Evolutionary conservation across 2,888 invertebrate genomes (phyloP).

Genomic region (Cheilosia pagana): DNA sequence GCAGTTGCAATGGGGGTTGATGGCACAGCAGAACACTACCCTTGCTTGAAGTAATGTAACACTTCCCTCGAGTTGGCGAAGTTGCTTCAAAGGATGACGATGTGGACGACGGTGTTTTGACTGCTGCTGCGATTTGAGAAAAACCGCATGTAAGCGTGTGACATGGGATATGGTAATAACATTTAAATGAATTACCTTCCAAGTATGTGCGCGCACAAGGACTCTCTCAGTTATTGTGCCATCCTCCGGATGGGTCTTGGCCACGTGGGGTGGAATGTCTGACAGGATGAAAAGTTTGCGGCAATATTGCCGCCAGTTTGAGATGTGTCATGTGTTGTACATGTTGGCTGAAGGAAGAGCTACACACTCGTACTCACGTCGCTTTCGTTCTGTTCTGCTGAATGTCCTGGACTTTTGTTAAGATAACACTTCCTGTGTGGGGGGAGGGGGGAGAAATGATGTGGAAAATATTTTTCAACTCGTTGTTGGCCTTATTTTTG

Average conservation of each 20-base stretch:
- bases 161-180: slow-evolving; percentile 70
- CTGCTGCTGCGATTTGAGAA: slow-evolving; percentile 49
- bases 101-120: slow-evolving; percentile 54
- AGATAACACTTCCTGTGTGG: slow-evolving; percentile 40
- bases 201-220: slow-evolving; percentile 56
- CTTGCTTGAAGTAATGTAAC: slow-evolving; percentile 37
- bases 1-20: slow-evolving; percentile 24
- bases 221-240: slow-evolving; percentile 21
- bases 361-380: background rate
- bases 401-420: slow-evolving; percentile 68
- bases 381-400: slow-evolving; percentile 44
- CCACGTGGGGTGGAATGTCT: background rate
- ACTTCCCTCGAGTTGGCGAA: slow-evolving; percentile 44
- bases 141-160: slow-evolving; percentile 63
- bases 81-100: slow-evolving; percentile 39
- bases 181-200: slow-evolving; percentile 72
- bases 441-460: slow-evolving; percentile 41
- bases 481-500: slow-evolving; percentile 47
- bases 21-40: background rate
- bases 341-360: background rate
- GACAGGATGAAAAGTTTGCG: slow-evolving; percentile 66
- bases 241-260: background rate
- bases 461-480: slow-evolving; percentile 69
- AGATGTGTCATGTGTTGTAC: slow-evolving; percentile 49
- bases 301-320: slow-evolving; percentile 66